Evolutionary conservation across 2,888 invertebrate species (phyloP).

Genomic region (Tortricodes alternella): DNA sequence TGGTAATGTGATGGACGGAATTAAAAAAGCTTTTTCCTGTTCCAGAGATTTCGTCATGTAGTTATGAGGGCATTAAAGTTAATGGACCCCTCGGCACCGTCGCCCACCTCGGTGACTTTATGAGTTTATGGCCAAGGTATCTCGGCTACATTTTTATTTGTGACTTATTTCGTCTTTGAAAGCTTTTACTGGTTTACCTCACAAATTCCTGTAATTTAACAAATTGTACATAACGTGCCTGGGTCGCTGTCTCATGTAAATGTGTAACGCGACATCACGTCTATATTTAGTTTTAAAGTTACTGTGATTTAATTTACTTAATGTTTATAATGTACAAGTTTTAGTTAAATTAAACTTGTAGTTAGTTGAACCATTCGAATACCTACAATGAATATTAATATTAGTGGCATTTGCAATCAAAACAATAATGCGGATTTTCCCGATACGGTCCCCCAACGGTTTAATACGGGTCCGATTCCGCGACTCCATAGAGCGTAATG

Average conservation of each 20-base stretch:
- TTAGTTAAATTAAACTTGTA: too few relatives aligned
- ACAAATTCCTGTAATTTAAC: constrained; percentile 28
- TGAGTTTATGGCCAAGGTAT: constrained; percentile 61
- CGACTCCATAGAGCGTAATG: not conserved
- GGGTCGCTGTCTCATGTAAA: not conserved
- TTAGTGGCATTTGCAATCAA: not conserved
- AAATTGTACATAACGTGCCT: constrained; percentile 23
- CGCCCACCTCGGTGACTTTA: constrained; percentile 62
- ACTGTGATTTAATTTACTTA: too few relatives aligned
- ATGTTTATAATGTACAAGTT: too few relatives aligned
- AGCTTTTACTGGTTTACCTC: constrained; percentile 34
- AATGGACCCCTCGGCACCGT: constrained; percentile 61
- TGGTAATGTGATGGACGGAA: constrained; percentile 49
- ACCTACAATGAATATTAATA: not conserved
- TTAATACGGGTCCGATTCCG: not conserved
- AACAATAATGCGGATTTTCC: not conserved
- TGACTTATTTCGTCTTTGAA: constrained; percentile 51
- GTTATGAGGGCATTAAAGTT: constrained; percentile 73
- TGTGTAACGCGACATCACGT: not conserved
- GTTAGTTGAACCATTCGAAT: too few relatives aligned
- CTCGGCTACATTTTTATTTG: constrained; percentile 58
- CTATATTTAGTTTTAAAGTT: too few relatives aligned
- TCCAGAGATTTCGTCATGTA: constrained; percentile 69
- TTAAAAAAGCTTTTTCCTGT: constrained; percentile 72
- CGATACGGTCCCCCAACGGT: not conserved